These are phyloP conservation scores for Colostygia pectinataria DNA, from an alignment of 2,888 invertebrate genomes.

Conservation along the genomic window DNA sequence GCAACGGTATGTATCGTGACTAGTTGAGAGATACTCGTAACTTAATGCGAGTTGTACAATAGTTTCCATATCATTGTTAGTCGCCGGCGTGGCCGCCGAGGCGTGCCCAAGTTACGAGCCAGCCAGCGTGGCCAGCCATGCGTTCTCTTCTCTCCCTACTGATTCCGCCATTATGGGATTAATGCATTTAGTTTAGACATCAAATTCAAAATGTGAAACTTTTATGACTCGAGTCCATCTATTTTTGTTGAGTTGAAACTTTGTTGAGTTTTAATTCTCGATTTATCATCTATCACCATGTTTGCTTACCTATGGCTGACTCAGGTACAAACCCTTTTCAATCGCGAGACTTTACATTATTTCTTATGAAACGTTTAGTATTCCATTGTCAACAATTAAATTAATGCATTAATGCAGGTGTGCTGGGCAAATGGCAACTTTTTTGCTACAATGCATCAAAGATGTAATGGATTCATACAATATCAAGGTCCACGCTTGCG, in stretches of 20 bases:
- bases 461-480: conserved; percentile 16
- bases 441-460: conserved; percentile 9
- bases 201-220: conserved; percentile 7
- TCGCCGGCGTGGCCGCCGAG: conserved; percentile 50
- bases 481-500: conserved; percentile 27
- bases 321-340: neutral
- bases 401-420: conserved; percentile 2
- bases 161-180: conserved; percentile 47
- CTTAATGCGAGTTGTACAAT: conserved; percentile 51
- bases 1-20: conserved; percentile 46
- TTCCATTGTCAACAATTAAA: neutral
- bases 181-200: conserved; percentile 29
- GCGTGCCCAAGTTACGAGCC: conserved; percentile 51
- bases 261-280: neutral
- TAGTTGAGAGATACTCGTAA: conserved; percentile 41
- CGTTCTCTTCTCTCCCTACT: conserved; percentile 54
- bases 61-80: conserved; percentile 54
- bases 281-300: neutral
- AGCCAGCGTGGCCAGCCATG: conserved; percentile 55
- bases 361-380: neutral
- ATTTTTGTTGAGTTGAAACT: no score
- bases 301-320: neutral
- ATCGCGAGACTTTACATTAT: neutral
- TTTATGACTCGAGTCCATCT: no score
- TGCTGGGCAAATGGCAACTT: conserved; percentile 5